phyloP scores from a whole-genome alignment of 2,888 invertebrate genomes.

The Ophraella communa region DNA sequence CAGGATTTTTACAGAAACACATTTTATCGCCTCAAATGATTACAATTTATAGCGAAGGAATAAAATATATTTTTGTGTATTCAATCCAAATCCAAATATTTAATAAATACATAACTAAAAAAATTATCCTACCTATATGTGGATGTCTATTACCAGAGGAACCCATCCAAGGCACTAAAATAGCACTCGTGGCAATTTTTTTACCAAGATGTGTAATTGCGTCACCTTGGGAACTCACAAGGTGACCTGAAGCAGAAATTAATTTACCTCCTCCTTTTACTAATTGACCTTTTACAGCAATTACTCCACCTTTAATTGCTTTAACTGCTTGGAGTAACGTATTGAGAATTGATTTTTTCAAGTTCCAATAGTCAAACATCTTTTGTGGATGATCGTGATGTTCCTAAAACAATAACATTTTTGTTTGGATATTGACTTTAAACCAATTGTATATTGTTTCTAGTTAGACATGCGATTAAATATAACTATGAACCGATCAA shows the following conservation, averaged over 20 bases:
- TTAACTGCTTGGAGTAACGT: conserved; percentile 87
- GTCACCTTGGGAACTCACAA: conserved; percentile 79
- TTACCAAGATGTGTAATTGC: conserved; percentile 80
- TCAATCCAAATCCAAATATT: too few relatives aligned
- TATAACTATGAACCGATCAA: too few relatives aligned
- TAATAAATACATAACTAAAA: too few relatives aligned
- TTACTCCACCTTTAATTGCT: conserved; percentile 85
- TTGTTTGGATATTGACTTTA: too few relatives aligned
- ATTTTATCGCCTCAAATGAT: too few relatives aligned
- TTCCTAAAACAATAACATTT: conserved; percentile 37
- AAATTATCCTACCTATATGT: conserved; percentile 36
- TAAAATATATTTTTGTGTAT: too few relatives aligned
- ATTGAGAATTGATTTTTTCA: conserved; percentile 82
- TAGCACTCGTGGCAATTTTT: conserved; percentile 78
- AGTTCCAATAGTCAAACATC: conserved; percentile 65
- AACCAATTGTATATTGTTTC: too few relatives aligned
- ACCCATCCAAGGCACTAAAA: conserved; percentile 62
- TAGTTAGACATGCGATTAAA: too few relatives aligned
- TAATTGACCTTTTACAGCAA: conserved; percentile 86
- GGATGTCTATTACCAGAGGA: conserved; percentile 37
- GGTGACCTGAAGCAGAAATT: conserved; percentile 68
- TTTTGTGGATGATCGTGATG: conserved; percentile 46
- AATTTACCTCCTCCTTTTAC: conserved; percentile 83
- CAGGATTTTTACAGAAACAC: too few relatives aligned
- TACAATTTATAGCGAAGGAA: too few relatives aligned